Evolutionary conservation across 2,888 invertebrate genomes (phyloP), one percentile per base, ranked within the genome.

Genomic region (Temnothorax ravouxi): DNA sequence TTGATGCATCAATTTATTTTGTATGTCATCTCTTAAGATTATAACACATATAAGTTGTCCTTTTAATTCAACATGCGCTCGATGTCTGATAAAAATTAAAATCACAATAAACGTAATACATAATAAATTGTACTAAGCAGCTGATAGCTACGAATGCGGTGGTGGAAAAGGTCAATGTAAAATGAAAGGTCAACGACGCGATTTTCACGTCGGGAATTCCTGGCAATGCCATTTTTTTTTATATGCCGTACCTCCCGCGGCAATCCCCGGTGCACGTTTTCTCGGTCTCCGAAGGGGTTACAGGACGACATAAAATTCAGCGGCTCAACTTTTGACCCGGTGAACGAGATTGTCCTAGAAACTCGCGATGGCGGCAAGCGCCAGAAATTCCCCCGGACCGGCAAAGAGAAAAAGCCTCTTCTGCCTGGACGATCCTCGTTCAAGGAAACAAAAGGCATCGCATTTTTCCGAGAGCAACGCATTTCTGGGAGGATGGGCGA

Each of bases 381-480:
- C 8, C 41, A 66, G 34, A 21, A 66, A 41, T 54, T 77, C 13
- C 9, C 41, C 54, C 25, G 34, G 44, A 13, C 11, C 29, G 56
- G 15, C 34, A 59, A 71, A 71, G 50, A 38, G 34, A 79, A 34
- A 47, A 71, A 38, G 18, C 38, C 56, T 34, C 29, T 77, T 84
- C 67, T 81, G 50, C 81, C 18, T 61, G 76, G 84, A 29, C 21
- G 77, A 66, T 38, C 66, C 74, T 84, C 47, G 59, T 47, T 11
- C 59, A 2, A 15, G 61, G 67, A 74, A 47, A 74, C 67, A 66
- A 34, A 34, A 83, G 76, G 34, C 64, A 64, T 41, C 41, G 62
- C 71, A 74, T 77, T 81, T 83, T 74, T 38, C 67, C 44, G 21
- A 29, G 59, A 18, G 56, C 74, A 44, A 50, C 61, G 74, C 64